A percentile compares a stretch with the other conserved stretches of the same genome.
phyloP scores from a whole-genome alignment of 2,888 invertebrate species.

The Caenorhabditis sinica region DNA sequence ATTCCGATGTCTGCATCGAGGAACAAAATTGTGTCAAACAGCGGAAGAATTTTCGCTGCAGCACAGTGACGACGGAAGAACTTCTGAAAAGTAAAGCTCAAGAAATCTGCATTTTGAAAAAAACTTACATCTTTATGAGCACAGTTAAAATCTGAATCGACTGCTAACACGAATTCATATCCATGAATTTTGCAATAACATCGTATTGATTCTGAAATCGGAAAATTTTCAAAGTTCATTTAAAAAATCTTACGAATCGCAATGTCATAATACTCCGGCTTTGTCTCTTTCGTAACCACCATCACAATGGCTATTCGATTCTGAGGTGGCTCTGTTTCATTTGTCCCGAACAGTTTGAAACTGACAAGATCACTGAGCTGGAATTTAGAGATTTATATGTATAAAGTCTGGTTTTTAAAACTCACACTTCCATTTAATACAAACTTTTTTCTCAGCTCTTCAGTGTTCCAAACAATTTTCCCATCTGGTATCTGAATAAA shows the following conservation, averaged over 20 bases:
- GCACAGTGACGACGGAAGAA: slow-evolving; percentile 71
- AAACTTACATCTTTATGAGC: slow-evolving; percentile 58
- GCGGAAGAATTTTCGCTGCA: slow-evolving; percentile 48
- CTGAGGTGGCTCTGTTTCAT: neutral
- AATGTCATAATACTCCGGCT: slow-evolving; percentile 37
- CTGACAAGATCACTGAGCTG: slow-evolving; percentile 23
- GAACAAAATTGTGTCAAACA: slow-evolving; percentile 64
- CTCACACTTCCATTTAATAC: slow-evolving; percentile 31
- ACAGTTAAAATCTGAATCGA: slow-evolving; percentile 51
- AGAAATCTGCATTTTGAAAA: neutral
- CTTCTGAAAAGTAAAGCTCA: slow-evolving; percentile 38
- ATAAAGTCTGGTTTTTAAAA: neutral
- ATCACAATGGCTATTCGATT: slow-evolving; percentile 40
- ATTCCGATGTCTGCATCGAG: slow-evolving; percentile 71
- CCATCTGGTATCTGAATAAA: neutral
- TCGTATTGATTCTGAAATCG: slow-evolving; percentile 44
- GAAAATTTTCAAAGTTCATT: neutral
- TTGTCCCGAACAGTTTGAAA: slow-evolving; percentile 15
- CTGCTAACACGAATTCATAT: slow-evolving; percentile 48
- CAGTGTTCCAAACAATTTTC: neutral
- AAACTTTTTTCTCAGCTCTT: slow-evolving; percentile 13
- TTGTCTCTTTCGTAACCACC: slow-evolving; percentile 37
- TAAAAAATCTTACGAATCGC: slow-evolving; percentile 30
- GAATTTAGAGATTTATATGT: neutral
- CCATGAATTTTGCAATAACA: slow-evolving; percentile 60